These are phyloP conservation scores for Tetraneura akinire DNA, from an alignment of 1,140 invertebrate species.

Conservation along the genomic window DNA sequence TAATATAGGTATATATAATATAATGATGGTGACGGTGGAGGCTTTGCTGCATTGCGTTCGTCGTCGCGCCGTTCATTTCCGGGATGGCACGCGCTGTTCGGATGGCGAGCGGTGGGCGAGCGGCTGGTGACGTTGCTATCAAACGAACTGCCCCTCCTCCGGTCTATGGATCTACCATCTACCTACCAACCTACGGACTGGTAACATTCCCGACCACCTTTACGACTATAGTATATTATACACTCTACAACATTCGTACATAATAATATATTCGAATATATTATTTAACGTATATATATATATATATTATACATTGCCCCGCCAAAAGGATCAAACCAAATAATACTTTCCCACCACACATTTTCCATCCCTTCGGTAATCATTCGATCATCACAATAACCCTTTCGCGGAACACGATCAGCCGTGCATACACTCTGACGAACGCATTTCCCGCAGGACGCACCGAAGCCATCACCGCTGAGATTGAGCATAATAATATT, in stretches of 20 bases:
- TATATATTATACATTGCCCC: too few species aligned
- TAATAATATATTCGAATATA: neutral
- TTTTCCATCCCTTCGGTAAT: neutral
- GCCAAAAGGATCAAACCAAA: slow-evolving; percentile 6
- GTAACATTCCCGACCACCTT: neutral
- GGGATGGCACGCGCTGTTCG: slow-evolving; percentile 46
- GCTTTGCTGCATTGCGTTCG: slow-evolving; percentile 49
- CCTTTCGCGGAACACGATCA: slow-evolving; percentile 6
- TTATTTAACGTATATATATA: neutral
- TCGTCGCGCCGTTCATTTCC: slow-evolving; percentile 51
- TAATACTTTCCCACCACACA: slow-evolving; percentile 8
- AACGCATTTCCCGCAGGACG: too few species aligned
- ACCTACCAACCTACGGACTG: neutral
- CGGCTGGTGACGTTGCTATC: slow-evolving; percentile 15
- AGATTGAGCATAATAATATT: too few species aligned
- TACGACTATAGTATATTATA: too few species aligned
- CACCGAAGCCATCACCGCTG: too few species aligned
- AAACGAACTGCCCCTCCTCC: neutral
- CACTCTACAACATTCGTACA: too few species aligned
- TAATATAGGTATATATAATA: slow-evolving; percentile 41
- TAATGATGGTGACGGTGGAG: neutral
- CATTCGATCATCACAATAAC: neutral
- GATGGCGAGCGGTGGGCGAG: neutral
- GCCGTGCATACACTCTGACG: neutral
- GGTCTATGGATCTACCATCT: neutral